Conservation (phyloP, 1,140 invertebrate genomes). For the Scaptomyza graminum region DNA sequence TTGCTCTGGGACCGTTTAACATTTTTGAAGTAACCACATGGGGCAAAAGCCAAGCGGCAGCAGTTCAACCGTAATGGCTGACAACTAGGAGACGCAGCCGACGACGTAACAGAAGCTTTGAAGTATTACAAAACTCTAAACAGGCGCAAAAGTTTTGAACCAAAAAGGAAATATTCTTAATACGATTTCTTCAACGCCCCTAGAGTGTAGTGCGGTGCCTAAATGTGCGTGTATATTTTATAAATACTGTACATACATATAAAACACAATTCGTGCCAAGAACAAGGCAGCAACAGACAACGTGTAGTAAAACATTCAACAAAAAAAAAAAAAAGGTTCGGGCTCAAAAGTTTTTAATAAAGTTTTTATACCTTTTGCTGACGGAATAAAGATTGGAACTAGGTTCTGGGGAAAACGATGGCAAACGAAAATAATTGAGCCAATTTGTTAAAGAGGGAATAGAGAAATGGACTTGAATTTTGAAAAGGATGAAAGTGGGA, state of each 20-base stretch:
- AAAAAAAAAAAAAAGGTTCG: conserved; percentile 61
- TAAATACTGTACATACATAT: conserved; percentile 45
- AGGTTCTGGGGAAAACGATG: conserved; percentile 5
- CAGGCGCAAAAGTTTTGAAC: conserved; percentile 65
- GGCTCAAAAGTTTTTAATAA: conserved; percentile 77
- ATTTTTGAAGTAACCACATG: conserved; percentile 78
- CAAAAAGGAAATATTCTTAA: conserved; percentile 76
- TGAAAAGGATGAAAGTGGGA: background rate
- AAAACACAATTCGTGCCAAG: conserved; percentile 24
- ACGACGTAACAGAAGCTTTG: conserved; percentile 31
- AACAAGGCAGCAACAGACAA: conserved; percentile 29
- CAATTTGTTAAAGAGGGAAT: conserved; percentile 71
- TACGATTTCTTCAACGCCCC: conserved; percentile 80
- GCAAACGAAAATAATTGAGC: conserved; percentile 72
- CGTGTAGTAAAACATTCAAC: conserved; percentile 46
- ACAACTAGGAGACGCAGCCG: conserved; percentile 10
- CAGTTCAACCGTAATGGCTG: conserved; percentile 51
- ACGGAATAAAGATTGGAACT: conserved; percentile 3
- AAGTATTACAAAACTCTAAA: conserved; percentile 81
- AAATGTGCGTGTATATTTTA: conserved; percentile 77
- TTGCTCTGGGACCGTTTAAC: conserved; percentile 80
- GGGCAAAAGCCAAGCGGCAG: conserved; percentile 58
- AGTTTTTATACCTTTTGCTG: conserved; percentile 71
- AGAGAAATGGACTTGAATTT: conserved; percentile 43
- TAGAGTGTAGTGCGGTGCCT: conserved; percentile 66